A percentile compares a stretch with the other conserved stretches of the same genome.
Conservation (phyloP, 2,113 vertebrate species). For the Silurus meridionalis region DNA sequence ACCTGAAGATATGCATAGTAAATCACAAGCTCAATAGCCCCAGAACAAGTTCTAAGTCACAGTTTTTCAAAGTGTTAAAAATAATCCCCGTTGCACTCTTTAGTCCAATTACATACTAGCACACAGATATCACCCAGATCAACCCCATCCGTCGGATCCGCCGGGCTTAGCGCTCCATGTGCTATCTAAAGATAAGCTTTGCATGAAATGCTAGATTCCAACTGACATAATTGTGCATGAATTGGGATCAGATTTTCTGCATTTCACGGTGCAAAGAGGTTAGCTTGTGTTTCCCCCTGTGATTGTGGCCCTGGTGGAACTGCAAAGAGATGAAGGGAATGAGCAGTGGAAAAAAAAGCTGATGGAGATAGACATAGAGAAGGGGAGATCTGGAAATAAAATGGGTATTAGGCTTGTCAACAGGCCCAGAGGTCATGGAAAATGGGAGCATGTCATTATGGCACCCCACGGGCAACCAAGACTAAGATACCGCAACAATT, state of each 20-base stretch:
- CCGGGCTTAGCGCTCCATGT: constrained; percentile 76
- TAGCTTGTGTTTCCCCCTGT: constrained; percentile 68
- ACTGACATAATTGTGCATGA: constrained; percentile 78
- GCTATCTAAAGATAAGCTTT: constrained; percentile 79
- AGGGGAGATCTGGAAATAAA: constrained; percentile 63
- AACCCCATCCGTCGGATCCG: constrained; percentile 66
- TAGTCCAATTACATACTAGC: constrained; percentile 81
- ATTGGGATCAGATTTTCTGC: constrained; percentile 78
- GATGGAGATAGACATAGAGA: constrained; percentile 62
- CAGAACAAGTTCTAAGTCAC: constrained; percentile 70
- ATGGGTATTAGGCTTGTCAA: constrained; percentile 64
- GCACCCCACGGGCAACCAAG: constrained; percentile 62
- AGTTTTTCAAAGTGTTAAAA: constrained; percentile 69
- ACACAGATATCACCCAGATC: constrained; percentile 78
- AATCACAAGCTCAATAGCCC: constrained; percentile 71
- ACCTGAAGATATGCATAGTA: constrained; percentile 69
- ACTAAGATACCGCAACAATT: constrained; percentile 65
- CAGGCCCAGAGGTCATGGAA: constrained; percentile 66
- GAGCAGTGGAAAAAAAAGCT: constrained; percentile 50
- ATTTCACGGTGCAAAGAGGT: constrained; percentile 75
- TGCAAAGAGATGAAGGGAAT: constrained; percentile 38
- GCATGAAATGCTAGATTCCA: constrained; percentile 74
- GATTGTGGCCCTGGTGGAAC: constrained; percentile 68
- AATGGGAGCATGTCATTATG: constrained; percentile 67
- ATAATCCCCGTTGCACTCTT: constrained; percentile 77